A percentile compares a stretch with the other conserved stretches of the same genome.
Conservation (phyloP, 2,113 vertebrate species). For the Petrocephalus zakoni region DNA sequence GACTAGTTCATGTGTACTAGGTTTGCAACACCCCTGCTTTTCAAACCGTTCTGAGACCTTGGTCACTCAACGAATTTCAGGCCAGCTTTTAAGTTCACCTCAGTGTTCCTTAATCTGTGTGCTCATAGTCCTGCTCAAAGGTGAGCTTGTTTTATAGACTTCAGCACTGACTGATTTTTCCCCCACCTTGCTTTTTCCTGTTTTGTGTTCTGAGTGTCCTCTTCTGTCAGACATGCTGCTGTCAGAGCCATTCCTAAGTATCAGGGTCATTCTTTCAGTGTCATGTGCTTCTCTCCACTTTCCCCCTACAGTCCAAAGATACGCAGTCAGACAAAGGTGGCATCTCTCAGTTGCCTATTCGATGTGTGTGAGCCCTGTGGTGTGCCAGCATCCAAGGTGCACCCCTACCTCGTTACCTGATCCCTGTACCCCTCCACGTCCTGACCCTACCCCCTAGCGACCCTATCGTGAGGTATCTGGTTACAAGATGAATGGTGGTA, state of each 20-base stretch:
- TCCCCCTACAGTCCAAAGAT: background rate
- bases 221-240: background rate
- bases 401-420: background rate
- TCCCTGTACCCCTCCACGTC: background rate
- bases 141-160: background rate
- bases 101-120: background rate
- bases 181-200: background rate
- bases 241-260: background rate
- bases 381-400: background rate
- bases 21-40: background rate
- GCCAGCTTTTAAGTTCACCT: background rate
- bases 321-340: background rate
- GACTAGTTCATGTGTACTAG: background rate
- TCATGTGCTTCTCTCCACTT: background rate
- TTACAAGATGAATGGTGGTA: background rate
- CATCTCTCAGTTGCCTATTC: background rate
- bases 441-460: background rate
- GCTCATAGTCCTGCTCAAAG: background rate
- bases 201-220: background rate
- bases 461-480: background rate
- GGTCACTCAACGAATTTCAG: background rate
- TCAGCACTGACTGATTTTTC: background rate
- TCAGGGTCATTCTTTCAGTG: background rate
- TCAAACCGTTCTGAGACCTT: too few relatives aligned
- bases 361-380: background rate